Base-by-base conservation (phyloP, 1,140 invertebrate species). In the Drosophila leontia region DNA sequence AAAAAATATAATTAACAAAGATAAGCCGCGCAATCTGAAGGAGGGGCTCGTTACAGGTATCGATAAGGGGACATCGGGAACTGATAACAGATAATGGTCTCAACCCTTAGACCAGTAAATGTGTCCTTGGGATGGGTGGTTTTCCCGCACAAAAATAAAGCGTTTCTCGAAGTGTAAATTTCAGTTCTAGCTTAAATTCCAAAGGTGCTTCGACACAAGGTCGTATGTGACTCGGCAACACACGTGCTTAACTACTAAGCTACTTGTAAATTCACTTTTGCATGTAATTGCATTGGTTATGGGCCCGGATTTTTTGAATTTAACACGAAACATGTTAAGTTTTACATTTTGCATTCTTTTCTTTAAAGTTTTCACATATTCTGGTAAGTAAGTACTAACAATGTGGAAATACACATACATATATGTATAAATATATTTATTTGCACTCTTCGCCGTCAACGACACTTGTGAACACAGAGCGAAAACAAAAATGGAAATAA, bases 181-280 rank as follows among this genome's bases (percentile, higher is more conserved):
- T 44, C 35, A 61, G 11, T 41, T 26, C 9, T 29, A 29, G 35
- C 34, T 72, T 29, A 34, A 39, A 71, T 72, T 72, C 50, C 67
- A 72, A 58, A 72, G 65, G 50, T 70, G 41, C 32, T 37, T 11
- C 17, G 29, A 12, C 23, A 32, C 64, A 58, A 70, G 51, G 65
- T 58, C 65, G 65, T 35, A 72, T 72, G 69, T 72, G 69, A 72
- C 69, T 48, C 11, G 4, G 8, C 29, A 11, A 26, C 8, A 68
- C 67, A 72, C 69, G 69, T 72, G 69, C 69, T 50, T 19, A 68
- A 67, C 64, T 39, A 23, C 61, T 67, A 29, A 15, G 19, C 50
- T 48, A 58, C 35, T 48, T 29, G 15, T 71, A 29, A 17, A 59
- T 29, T 19, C 12, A 42, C 29, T 72, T 15, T 47, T 17, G 51